Evolutionary conservation across 2,888 invertebrate species (phyloP), one percentile per base, ranked within the genome.

Genomic region (Gibbula magus): DNA sequence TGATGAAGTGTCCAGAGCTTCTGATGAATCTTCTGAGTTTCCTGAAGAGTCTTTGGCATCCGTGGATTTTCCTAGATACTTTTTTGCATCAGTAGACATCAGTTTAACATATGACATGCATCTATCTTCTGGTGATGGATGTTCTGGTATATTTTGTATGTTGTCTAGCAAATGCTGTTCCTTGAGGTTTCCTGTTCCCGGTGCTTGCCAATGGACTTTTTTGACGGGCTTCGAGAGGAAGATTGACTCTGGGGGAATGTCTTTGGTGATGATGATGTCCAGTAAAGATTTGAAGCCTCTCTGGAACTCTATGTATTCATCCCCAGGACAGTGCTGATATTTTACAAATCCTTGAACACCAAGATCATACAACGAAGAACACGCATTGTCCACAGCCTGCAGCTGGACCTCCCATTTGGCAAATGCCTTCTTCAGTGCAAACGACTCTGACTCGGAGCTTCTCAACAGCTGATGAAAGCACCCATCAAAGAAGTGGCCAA

Each of bases 321-420:
- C 75, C 39, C 81, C 81, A 4, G 29, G 35, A 5, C 56, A 25
- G 70, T 81, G 75, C 29, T 32, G 32, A 54, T 75, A 81, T 51
- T 81, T 81, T 2, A 78, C 81, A 52, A 75, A 81, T 10, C 39
- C 67, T 25, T 53, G 18, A 16, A 81, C 54, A 3, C 75, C 66
- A 32, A 81, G 0, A 8, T 81, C 73, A 7, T 78, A 16, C 67
- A 81, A 52, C 13, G 75, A 39, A 7, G 75, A 74, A 18, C 61
- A 74, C 2, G 51, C 80, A 53, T 81, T 81, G 73, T 81, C 80
- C 16, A 53, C 54, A 56, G 66, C 75, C 29, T 81, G 73, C 77
- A 56, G 78, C 20, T 66, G 61, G 16, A 66, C 45, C 52, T 73
- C 35, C 77, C 75, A 78, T 61, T 61, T 66, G 61, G 20, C 13